These are phyloP conservation scores for Holotrichia oblita DNA, from an alignment of 1,140 invertebrate genomes.

Conservation along the genomic window DNA sequence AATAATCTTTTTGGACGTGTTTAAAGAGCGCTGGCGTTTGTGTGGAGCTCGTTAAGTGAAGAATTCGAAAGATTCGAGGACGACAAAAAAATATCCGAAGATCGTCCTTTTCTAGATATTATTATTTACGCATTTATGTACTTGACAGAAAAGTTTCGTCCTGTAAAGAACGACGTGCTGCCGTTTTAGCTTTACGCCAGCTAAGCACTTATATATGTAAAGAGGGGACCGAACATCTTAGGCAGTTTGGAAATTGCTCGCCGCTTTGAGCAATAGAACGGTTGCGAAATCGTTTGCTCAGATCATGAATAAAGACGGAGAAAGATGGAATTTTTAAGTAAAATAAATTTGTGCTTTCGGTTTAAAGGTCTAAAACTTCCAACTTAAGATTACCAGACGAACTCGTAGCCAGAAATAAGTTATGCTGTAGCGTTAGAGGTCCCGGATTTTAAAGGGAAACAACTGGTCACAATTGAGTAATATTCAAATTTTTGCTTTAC, in stretches of 20 bases:
- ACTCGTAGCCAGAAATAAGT: no score
- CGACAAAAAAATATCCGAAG: neutral
- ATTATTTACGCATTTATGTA: slow-evolving; percentile 29
- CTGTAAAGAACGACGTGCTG: neutral
- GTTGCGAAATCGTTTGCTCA: neutral
- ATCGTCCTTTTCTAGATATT: neutral
- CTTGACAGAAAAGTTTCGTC: neutral
- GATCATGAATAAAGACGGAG: no score
- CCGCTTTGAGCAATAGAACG: neutral
- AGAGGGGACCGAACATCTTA: neutral
- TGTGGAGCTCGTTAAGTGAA: neutral
- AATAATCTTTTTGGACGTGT: no score
- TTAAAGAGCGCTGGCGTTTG: no score
- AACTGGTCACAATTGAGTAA: no score
- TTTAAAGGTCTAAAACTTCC: no score
- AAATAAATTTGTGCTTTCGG: no score
- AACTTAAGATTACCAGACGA: no score
- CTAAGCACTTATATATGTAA: neutral
- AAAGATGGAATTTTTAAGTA: no score
- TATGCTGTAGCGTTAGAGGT: no score
- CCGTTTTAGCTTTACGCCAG: neutral
- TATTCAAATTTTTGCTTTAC: no score
- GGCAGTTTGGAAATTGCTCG: neutral
- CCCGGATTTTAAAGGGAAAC: no score
- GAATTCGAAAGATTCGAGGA: neutral